These are phyloP conservation scores for Cladopsammia gracilis DNA, from an alignment of 64 coral and sea anemone species.

Conservation along the genomic window DNA sequence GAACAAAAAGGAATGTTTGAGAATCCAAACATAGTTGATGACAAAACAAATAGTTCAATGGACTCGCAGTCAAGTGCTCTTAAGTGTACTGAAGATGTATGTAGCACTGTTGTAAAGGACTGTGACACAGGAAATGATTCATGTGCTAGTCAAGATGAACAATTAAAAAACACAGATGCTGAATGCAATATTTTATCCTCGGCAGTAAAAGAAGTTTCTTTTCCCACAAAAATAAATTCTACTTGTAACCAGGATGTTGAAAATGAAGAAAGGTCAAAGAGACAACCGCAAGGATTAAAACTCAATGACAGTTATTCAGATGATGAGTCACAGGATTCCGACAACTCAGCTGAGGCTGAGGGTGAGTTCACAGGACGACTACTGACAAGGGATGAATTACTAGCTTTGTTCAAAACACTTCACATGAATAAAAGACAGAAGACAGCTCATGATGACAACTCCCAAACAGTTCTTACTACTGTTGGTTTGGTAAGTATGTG, in stretches of 20 bases:
- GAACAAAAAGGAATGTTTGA: constrained; percentile 11
- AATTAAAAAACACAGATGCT: background rate
- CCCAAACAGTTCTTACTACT: constrained; percentile 11
- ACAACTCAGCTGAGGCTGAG: background rate
- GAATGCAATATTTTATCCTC: background rate
- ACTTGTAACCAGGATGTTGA: background rate
- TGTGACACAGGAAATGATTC: background rate
- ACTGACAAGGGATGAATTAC: constrained; percentile 79
- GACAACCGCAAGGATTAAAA: background rate
- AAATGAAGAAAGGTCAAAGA: background rate
- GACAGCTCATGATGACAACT: background rate
- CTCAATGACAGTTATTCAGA: background rate
- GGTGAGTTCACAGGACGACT: constrained; percentile 50
- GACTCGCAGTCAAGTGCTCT: background rate
- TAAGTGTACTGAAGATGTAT: background rate
- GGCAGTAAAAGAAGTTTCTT: background rate
- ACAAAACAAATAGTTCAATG: background rate
- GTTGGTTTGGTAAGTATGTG: constrained; percentile 49
- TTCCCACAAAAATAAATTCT: too few relatives aligned
- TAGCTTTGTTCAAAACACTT: constrained; percentile 70
- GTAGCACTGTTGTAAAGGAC: background rate
- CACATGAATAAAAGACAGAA: constrained; percentile 36
- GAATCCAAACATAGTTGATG: background rate
- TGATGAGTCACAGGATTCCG: background rate
- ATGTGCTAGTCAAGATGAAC: background rate